Percentiles rank a stretch among this genome's conserved stretches.
Conservation (phyloP, 2,113 vertebrate genomes). For the Dicerorhinus sumatrensis region DNA sequence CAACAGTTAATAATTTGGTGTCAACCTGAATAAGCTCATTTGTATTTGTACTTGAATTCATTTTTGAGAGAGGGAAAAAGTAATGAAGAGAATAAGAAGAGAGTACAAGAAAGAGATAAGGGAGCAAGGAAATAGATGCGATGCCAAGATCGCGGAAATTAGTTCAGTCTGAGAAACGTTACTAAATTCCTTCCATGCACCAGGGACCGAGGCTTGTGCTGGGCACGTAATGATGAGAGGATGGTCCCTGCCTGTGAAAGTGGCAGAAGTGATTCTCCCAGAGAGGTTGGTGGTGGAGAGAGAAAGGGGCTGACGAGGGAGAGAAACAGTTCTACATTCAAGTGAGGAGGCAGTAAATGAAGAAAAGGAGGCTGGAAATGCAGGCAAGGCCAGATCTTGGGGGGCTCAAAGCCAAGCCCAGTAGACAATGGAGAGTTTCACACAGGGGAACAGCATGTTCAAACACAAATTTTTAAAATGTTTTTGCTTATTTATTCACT, state of each 20-base stretch:
- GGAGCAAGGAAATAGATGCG: not conserved
- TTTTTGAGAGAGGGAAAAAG: not conserved
- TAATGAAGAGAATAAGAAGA: not conserved
- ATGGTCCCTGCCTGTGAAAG: not conserved
- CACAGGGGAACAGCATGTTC: not conserved
- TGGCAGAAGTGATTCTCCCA: not conserved
- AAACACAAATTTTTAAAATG: not conserved
- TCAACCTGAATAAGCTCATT: not conserved
- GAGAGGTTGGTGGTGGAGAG: not conserved
- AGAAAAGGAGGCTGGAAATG: not conserved
- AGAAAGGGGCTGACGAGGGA: not conserved
- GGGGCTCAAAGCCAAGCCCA: not conserved
- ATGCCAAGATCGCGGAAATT: not conserved
- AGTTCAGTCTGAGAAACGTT: not conserved
- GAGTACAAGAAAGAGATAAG: not conserved
- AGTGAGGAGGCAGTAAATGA: not conserved
- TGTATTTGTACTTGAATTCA: not conserved
- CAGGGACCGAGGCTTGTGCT: not conserved
- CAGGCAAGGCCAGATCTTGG: not conserved
- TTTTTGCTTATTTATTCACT: not conserved
- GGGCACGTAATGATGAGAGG: not conserved
- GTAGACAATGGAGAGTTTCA: not conserved
- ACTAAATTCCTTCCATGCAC: not conserved
- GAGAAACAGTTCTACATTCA: not conserved
- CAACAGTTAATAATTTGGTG: not conserved